Evolutionary conservation across 2,113 vertebrate species (phyloP).

Genomic region (Pterocles orientalis): DNA sequence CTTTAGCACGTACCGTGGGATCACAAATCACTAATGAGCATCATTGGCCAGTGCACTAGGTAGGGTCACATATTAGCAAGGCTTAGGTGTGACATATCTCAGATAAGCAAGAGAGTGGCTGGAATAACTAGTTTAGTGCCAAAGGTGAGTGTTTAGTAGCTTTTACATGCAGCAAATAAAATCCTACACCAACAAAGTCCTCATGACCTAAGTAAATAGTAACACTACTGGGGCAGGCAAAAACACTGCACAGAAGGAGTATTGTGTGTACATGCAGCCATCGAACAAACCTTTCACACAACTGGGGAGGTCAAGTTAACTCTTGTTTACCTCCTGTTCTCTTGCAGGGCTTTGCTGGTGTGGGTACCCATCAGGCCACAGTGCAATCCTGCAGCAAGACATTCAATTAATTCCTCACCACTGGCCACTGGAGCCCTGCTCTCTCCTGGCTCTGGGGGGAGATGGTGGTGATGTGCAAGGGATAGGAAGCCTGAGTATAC

Average conservation of each 20-base stretch:
- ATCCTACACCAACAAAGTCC: not conserved
- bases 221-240: not conserved
- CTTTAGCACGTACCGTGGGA: not conserved
- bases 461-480: fast-evolving
- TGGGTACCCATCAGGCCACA: not conserved
- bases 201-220: not conserved
- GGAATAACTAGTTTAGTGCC: not conserved
- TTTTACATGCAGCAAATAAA: not conserved
- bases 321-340: not conserved
- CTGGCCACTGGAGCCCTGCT: not conserved
- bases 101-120: fast-evolving
- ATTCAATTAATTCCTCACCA: not conserved
- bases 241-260: not conserved
- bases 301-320: not conserved
- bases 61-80: not conserved
- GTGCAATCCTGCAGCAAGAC: not conserved
- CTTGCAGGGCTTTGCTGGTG: not conserved
- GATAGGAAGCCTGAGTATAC: not conserved
- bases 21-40: not conserved
- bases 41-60: not conserved
- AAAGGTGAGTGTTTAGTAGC: not conserved
- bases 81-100: not conserved
- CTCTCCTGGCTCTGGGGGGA: not conserved
- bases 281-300: not conserved
- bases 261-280: not conserved